Evolutionary conservation across 2,797 vertebrate genomes (phyloP), one percentile per base, ranked within the genome.

Genomic region (Megalops cyprinoides): DNA sequence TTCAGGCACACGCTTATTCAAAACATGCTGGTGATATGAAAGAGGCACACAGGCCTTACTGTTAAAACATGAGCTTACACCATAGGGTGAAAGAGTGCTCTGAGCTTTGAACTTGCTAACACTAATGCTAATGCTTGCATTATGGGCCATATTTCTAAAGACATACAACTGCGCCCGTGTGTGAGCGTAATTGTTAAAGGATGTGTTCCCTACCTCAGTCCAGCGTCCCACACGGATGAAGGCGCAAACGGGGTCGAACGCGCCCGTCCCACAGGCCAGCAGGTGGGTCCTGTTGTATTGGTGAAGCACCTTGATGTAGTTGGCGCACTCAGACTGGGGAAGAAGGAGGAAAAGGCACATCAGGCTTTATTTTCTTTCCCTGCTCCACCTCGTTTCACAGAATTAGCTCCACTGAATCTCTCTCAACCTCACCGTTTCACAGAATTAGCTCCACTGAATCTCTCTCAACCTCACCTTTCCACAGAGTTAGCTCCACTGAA

Each of bases 271-370:
- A 85, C 98, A 99, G 4, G 91, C 93, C 86, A 99, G 87, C 76
- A 99, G 92, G 78, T 99, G 97, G 0, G 96, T 98, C 82, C 95
- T 94, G 87, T 99, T 99, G 88, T 96, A 96, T 46, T 93, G 95
- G 79, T 98, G 97, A 83, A 99, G 90, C 79, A 97, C 94, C 84
- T 97, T 97, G 83, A 99, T 89, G 82, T 96, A 98, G 92, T 99
- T 99, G 81, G 96, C 96, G 90, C 98, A 99, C 88, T 99, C 97
- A 28, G 90, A 91, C 98, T 99, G 86, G 6, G 86, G 87, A 39
- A 0, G 79, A 87, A 83, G 69, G 23, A 78, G 5, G 37, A 14
- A 81, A 34, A 77, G 65, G 37, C 34, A 65, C n/a, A n/a, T n/a
- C n/a, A 65, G 0, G 7, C 34, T 69, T 39, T 44, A n/a, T n/a